phyloP scores from a whole-genome alignment of 1,140 invertebrate species.

The Uloborus diversus region DNA sequence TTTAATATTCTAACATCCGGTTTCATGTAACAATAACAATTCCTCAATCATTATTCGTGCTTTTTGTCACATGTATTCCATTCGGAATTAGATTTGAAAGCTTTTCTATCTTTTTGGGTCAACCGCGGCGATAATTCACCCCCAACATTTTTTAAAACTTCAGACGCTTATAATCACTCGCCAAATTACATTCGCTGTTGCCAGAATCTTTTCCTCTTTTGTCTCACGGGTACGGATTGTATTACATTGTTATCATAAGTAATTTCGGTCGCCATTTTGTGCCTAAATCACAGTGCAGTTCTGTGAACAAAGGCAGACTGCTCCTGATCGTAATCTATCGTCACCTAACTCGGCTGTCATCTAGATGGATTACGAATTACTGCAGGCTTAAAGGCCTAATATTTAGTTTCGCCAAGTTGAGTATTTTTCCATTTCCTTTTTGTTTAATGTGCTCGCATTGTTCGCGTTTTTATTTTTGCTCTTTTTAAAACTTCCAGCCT shows the following conservation, averaged over 20 bases:
- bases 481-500: background rate
- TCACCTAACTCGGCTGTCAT: background rate
- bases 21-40: background rate
- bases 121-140: background rate
- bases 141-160: background rate
- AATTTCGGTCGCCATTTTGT: background rate
- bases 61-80: background rate
- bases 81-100: background rate
- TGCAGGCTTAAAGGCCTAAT: slow-evolving; percentile 12
- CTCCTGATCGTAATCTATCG: background rate
- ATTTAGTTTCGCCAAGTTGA: slow-evolving; percentile 38
- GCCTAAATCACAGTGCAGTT: background rate
- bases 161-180: slow-evolving; percentile 15
- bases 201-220: slow-evolving; percentile 5
- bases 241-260: slow-evolving; percentile 1
- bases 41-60: background rate
- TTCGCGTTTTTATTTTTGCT: background rate
- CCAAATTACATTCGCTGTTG: slow-evolving; percentile 12
- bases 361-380: slow-evolving; percentile 28
- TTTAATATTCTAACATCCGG: background rate
- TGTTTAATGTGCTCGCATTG: background rate
- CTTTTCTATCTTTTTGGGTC: slow-evolving; percentile 25
- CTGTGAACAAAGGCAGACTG: background rate
- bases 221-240: slow-evolving; percentile 30
- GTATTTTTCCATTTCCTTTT: background rate